A percentile compares a stretch with the other conserved stretches of the same genome.
These are phyloP conservation scores for Drosophila niveifrons DNA, from an alignment of 2,888 invertebrate genomes.

Conservation along the genomic window DNA sequence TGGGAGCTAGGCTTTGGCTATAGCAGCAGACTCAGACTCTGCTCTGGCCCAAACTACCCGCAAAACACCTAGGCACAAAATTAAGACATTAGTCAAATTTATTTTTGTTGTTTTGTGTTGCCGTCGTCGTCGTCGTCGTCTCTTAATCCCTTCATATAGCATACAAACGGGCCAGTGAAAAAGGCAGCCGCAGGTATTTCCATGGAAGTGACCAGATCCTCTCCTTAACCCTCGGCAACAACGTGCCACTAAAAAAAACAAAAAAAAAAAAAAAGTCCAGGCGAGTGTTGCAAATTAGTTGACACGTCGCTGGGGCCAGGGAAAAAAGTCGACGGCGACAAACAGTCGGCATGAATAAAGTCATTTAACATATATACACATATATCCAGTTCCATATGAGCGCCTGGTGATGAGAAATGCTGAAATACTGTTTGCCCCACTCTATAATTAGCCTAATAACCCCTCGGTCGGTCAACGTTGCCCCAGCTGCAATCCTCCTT, in stretches of 20 bases:
- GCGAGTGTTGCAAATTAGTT: conserved; percentile 84
- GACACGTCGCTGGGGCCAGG: conserved; percentile 73
- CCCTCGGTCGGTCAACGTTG: conserved; percentile 46
- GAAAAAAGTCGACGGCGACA: conserved; percentile 55
- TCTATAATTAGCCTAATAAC: conserved; percentile 82
- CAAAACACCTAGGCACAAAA: conserved; percentile 74
- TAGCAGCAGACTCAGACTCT: conserved; percentile 24
- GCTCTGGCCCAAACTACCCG: conserved; percentile 55
- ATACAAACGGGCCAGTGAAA: conserved; percentile 35
- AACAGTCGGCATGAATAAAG: conserved; percentile 81
- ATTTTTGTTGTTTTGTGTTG: conserved; percentile 27
- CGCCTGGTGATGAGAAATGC: conserved; percentile 60
- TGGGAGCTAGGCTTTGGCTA: conserved; percentile 26
- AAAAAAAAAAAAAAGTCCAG: neutral
- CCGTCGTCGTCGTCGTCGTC: conserved; percentile 29
- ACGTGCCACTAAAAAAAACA: conserved; percentile 1
- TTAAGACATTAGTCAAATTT: conserved; percentile 79
- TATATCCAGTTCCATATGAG: conserved; percentile 53
- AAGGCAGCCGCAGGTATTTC: conserved; percentile 72
- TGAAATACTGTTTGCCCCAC: conserved; percentile 58
- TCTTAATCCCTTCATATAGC: conserved; percentile 69
- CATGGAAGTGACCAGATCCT: conserved; percentile 64
- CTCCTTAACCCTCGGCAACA: neutral
- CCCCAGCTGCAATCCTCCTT: conserved; percentile 39
- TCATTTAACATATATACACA: conserved; percentile 50